These are phyloP conservation scores for Hemicordylus capensis DNA, from an alignment of 2,113 vertebrate species.

Conservation along the genomic window DNA sequence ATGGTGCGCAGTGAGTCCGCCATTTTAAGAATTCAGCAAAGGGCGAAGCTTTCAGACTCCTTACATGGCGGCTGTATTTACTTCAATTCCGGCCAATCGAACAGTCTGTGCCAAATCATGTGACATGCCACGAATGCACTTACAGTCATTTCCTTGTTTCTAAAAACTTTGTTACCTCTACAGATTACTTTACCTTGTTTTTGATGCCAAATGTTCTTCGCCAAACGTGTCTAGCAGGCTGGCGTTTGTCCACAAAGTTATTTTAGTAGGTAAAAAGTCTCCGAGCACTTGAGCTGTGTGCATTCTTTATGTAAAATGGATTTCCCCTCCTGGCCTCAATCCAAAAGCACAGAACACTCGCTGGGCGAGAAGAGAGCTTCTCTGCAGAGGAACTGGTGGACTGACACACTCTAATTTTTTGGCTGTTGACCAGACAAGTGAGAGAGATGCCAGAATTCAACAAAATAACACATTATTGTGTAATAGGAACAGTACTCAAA, in stretches of 20 bases:
- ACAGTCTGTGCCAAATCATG: constrained; percentile 79
- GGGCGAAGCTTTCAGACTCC: constrained; percentile 82
- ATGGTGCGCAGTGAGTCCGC: constrained; percentile 77
- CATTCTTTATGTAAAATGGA: constrained; percentile 94
- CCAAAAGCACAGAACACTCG: constrained; percentile 81
- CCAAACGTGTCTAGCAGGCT: constrained; percentile 76
- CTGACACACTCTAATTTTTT: constrained; percentile 85
- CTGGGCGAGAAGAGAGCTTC: constrained; percentile 83
- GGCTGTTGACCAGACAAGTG: constrained; percentile 83
- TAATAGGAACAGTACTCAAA: constrained; percentile 79
- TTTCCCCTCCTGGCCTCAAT: constrained; percentile 88
- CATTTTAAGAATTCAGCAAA: constrained; percentile 88
- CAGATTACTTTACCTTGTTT: constrained; percentile 70
- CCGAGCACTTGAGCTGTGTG: constrained; percentile 78
- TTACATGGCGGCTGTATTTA: constrained; percentile 90
- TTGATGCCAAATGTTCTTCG: constrained; percentile 74
- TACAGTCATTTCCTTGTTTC: constrained; percentile 81
- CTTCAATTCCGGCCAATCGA: constrained; percentile 83
- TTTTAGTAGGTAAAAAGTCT: constrained; percentile 86
- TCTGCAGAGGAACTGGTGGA: constrained; percentile 83
- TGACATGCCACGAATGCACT: constrained; percentile 88
- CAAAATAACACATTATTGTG: constrained; percentile 89
- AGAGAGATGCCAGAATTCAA: constrained; percentile 86
- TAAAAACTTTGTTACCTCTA: constrained; percentile 72
- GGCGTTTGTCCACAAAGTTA: constrained; percentile 82